Evolutionary conservation across 2,888 invertebrate genomes (phyloP).

Genomic region (Thecocarcelia acutangulata): DNA sequence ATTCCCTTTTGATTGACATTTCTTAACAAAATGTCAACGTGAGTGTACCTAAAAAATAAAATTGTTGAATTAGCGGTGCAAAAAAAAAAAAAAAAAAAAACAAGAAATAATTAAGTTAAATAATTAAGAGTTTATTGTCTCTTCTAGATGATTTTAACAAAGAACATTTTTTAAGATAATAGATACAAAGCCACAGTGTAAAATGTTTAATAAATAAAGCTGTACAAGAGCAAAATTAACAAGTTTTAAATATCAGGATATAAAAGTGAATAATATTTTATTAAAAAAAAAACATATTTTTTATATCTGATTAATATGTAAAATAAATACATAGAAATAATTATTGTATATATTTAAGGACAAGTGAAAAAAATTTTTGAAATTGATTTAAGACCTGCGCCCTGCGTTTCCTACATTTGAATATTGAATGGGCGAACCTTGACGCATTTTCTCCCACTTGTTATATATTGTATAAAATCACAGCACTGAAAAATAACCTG

Average conservation of each 20-base stretch:
- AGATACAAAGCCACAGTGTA: background rate
- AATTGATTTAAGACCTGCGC: slow-evolving; percentile 43
- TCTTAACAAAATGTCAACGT: slow-evolving; percentile 51
- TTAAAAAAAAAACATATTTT: background rate
- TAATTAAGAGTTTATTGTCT: slow-evolving; percentile 21
- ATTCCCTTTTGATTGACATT: slow-evolving; percentile 43
- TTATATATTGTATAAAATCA: slow-evolving; percentile 32
- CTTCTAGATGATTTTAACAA: slow-evolving; percentile 18
- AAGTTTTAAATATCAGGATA: background rate
- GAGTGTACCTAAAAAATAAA: slow-evolving; percentile 35
- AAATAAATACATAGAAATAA: background rate
- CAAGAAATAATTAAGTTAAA: slow-evolving; percentile 18
- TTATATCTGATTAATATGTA: background rate
- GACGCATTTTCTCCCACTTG: slow-evolving; percentile 71
- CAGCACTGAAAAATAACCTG: slow-evolving; percentile 6
- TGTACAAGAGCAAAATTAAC: background rate
- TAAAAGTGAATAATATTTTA: background rate
- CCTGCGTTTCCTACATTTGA: slow-evolving; percentile 14
- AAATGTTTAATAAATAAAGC: background rate
- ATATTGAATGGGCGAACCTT: slow-evolving; percentile 62
- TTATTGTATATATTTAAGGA: background rate
- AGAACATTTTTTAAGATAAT: background rate
- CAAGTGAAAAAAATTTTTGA: slow-evolving; percentile 11
- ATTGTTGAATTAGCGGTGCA: slow-evolving; percentile 1
- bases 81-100: no score